Base-by-base conservation (phyloP, 2,113 vertebrate genomes). In the Lagenorhynchus albirostris region DNA sequence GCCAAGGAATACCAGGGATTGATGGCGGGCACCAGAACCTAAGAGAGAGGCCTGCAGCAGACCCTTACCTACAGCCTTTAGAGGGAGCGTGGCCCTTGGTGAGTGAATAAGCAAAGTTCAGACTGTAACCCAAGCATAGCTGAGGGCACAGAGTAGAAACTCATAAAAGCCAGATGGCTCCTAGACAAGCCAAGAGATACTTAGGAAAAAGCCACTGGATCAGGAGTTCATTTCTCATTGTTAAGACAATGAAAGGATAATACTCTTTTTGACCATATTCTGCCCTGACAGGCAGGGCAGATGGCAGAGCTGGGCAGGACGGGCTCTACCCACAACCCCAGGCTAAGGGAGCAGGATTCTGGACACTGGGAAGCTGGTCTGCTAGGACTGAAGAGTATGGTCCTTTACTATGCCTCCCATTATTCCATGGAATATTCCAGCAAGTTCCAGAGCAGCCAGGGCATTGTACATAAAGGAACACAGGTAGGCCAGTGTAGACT, bases 401-500 rank as follows among this genome's bases (percentile, higher is more conserved):
- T 53, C 38, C n/a, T 91, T n/a, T 25, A 50, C 41, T 50, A 73
- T 68, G 73, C 50, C 17, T 92, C 83, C 18, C n/a, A 23, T 85
- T 70, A 85, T 44, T 71, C 23, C 70, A 62, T 68, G 55, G 63
- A 60, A 62, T 63, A 83, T 91, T 83, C 47, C 63, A 84, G 68
- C 20, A 93, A 73, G 67, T 93, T 53, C 33, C 81, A 94, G 33
- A 80, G 21, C 2, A 92, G n/a, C 31, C 63, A 70, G 31, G 67
- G 70, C 65, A 90, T 14, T 77, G 62, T 68, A 88, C 89, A 92
- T 76, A 97, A 95, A 50, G 77, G 36, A 73, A 97, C 33, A 58
- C 81, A 91, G 83, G 77, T n/a, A 89, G 84, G 50, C 33, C 31
- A 55, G 29, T 29, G 25, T 63, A 73, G 15, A 74, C 23, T 79